Evolutionary conservation across 2,113 vertebrate genomes (phyloP).

Genomic region (Buteo buteo): DNA sequence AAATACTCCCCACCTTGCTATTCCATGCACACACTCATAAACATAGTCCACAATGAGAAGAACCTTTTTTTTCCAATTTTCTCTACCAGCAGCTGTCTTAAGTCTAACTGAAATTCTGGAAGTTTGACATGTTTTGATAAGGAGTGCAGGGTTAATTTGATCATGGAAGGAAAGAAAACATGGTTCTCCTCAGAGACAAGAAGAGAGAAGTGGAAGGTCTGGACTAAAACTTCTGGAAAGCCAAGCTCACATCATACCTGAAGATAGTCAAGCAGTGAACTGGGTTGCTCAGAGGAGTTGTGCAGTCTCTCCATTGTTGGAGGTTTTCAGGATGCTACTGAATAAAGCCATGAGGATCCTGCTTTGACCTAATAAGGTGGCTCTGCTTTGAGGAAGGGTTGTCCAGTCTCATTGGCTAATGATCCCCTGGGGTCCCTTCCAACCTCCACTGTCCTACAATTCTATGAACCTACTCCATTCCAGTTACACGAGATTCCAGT

Average conservation of each 20-base stretch:
- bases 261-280: background rate
- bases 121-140: background rate
- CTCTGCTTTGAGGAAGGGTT: background rate
- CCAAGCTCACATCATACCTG: background rate
- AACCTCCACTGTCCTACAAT: background rate
- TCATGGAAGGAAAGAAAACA: background rate
- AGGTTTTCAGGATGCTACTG: accelerated
- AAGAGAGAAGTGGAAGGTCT: background rate
- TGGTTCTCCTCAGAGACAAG: background rate
- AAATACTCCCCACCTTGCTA: background rate
- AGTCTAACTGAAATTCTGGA: background rate
- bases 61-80: background rate
- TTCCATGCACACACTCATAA: background rate
- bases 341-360: background rate
- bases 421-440: background rate
- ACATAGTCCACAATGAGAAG: background rate
- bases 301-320: background rate
- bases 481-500: background rate
- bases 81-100: background rate
- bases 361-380: background rate
- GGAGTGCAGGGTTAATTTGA: background rate
- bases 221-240: background rate
- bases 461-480: background rate
- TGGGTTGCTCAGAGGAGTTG: background rate
- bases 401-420: background rate